These are phyloP conservation scores for Brachionus manjavacas DNA, from an alignment of 1,140 invertebrate species.

Conservation along the genomic window DNA sequence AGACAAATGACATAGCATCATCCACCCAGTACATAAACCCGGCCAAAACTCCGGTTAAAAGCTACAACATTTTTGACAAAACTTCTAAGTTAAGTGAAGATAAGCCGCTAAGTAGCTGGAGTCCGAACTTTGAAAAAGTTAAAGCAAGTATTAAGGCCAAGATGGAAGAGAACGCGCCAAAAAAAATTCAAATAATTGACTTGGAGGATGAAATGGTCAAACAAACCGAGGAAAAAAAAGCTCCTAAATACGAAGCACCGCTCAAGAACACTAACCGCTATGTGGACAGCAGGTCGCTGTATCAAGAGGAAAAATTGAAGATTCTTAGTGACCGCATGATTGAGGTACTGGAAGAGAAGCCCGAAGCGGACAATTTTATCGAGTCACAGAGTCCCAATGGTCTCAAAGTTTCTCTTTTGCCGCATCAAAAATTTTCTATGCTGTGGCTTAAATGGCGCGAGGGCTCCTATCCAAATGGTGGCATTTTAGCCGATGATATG, in stretches of 20 bases:
- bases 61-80: not conserved
- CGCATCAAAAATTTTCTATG: constrained; percentile 78
- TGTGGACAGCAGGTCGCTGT: not conserved
- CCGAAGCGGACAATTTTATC: not conserved
- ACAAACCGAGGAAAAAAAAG: not conserved
- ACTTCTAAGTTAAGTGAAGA: not conserved
- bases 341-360: constrained; percentile 30
- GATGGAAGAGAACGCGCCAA: not conserved
- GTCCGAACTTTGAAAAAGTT: constrained; percentile 35
- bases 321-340: constrained; percentile 6
- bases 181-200: constrained; percentile 22
- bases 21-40: constrained; percentile 18
- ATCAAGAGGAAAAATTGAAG: constrained; percentile 14
- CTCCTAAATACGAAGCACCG: constrained; percentile 5
- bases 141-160: constrained; percentile 1
- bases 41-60: not conserved
- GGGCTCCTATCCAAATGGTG: constrained; percentile 72
- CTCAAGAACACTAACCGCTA: not conserved
- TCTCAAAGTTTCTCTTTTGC: constrained; percentile 65
- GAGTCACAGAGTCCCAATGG: constrained; percentile 43
- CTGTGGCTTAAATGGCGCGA: constrained; percentile 85
- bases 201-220: constrained; percentile 2
- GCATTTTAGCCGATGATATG: constrained; percentile 99
- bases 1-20: not conserved
- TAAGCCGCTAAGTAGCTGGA: constrained; percentile 5